A percentile compares a stretch with the other conserved stretches of the same genome.
phyloP scores from a whole-genome alignment of 2,113 vertebrate species.

The Procavia capensis region DNA sequence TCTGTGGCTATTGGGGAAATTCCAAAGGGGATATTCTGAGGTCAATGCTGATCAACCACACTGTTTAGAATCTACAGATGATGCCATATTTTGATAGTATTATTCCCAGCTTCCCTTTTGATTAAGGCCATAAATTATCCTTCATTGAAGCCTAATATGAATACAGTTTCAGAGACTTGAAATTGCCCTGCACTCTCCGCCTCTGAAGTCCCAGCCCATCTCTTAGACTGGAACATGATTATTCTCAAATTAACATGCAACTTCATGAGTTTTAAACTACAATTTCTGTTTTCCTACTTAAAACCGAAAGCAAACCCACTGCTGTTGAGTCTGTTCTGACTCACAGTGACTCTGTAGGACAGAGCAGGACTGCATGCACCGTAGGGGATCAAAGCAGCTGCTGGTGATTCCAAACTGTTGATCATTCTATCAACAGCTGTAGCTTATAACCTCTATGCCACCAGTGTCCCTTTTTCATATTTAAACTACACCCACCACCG shows the following conservation, averaged over 20 bases:
- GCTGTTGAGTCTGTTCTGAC: too few species aligned
- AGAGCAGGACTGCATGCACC: too few species aligned
- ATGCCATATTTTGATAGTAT: neutral
- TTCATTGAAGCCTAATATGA: neutral
- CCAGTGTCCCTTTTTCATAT: neutral
- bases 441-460: too few species aligned
- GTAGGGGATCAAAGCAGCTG: too few species aligned
- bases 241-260: neutral
- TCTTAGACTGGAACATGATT: neutral
- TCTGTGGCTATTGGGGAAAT: neutral
- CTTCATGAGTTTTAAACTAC: slow-evolving; percentile 4
- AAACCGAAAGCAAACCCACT: too few species aligned
- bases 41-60: neutral
- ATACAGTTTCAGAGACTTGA: neutral
- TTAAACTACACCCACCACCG: too few species aligned
- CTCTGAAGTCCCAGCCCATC: neutral
- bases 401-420: too few species aligned
- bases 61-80: neutral
- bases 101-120: neutral
- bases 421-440: too few species aligned
- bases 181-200: neutral
- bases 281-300: slow-evolving; percentile 26
- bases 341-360: too few species aligned
- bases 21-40: neutral
- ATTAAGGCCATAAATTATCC: neutral